Evolutionary conservation across 2,113 vertebrate genomes (phyloP).

Genomic region (Dromas ardeola): DNA sequence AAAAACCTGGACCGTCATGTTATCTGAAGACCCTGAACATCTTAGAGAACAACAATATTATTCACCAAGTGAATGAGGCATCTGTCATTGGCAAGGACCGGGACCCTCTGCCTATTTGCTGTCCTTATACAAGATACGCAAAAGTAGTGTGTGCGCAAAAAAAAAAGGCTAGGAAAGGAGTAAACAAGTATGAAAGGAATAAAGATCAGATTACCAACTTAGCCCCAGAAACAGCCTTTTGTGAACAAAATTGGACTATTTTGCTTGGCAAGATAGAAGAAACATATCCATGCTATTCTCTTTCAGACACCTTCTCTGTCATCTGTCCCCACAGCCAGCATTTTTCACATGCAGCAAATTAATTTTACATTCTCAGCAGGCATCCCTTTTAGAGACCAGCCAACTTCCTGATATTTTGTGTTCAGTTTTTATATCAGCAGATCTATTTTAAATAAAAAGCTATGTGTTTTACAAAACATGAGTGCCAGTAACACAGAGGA

Average conservation of each 20-base stretch:
- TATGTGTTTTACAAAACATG: conserved; percentile 59
- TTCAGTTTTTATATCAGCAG: conserved; percentile 53
- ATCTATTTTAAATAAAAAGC: conserved; percentile 64
- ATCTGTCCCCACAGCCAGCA: conserved; percentile 46
- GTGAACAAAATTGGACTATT: not conserved
- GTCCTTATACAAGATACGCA: not conserved
- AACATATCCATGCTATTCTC: not conserved
- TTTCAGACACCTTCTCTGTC: conserved; percentile 29
- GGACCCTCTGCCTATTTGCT: not conserved
- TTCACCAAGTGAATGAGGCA: not conserved
- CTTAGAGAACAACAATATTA: not conserved
- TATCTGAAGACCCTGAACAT: not conserved
- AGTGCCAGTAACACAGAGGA: conserved; percentile 53
- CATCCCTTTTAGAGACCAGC: conserved; percentile 50
- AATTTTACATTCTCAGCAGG: conserved; percentile 60
- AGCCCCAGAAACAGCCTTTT: not conserved
- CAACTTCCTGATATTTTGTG: conserved; percentile 47
- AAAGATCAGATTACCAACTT: not conserved
- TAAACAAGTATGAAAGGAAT: not conserved
- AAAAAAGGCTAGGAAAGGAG: not conserved
- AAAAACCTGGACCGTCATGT: rapidly evolving
- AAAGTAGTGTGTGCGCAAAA: not conserved
- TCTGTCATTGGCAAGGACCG: not conserved
- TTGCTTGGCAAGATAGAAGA: not conserved
- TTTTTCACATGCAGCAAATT: conserved; percentile 57